Evolutionary conservation across 2,888 invertebrate species (phyloP), one percentile per base, ranked within the genome.

Genomic region (Lasioglossum malachurum): DNA sequence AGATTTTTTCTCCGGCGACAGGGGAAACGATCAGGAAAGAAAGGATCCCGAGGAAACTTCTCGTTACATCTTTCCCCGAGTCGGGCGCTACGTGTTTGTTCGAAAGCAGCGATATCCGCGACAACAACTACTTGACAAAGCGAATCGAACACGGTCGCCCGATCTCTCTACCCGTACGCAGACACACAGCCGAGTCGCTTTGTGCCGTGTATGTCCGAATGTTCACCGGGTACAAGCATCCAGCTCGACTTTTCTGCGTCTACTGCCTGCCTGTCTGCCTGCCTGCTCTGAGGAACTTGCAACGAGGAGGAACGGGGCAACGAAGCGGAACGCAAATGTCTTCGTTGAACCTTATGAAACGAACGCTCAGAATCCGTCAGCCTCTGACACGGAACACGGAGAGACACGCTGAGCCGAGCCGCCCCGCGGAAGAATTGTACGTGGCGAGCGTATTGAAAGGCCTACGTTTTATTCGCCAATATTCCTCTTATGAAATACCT

Each of bases 291-390:
- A 85, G 77, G 85, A 44, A 44, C 75, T n/a, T 27, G 79, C 77
- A 80, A 82, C 75, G 27, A n/a, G 73, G 78, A 69, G 71, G 38
- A 82, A 86, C 78, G 76, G 86, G 84, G 82, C 90, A 92, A 89
- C 84, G 89, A 90, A 84, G 87, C 84, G 86, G 78, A 86, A 88
- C 82, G 76, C 84, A 85, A 92, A 92, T 91, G 87, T 90, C 89
- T 85, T 88, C 82, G 84, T 87, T 75, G 86, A 86, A 92, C 89
- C 89, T 87, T 90, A 85, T 78, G 83, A 80, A 81, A 79, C 80
- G 84, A 84, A 87, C 85, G 46, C 73, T 57, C 72, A 4, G 67
- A 79, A 85, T 73, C 67, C 72, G 73, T 73, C 72, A 76, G 79
- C 73, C 73, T 73, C 67, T 41, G 75, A 53, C 46, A 41, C 31